These are phyloP conservation scores for Parascotia fuliginaria DNA, from an alignment of 2,888 invertebrate species.

Conservation along the genomic window DNA sequence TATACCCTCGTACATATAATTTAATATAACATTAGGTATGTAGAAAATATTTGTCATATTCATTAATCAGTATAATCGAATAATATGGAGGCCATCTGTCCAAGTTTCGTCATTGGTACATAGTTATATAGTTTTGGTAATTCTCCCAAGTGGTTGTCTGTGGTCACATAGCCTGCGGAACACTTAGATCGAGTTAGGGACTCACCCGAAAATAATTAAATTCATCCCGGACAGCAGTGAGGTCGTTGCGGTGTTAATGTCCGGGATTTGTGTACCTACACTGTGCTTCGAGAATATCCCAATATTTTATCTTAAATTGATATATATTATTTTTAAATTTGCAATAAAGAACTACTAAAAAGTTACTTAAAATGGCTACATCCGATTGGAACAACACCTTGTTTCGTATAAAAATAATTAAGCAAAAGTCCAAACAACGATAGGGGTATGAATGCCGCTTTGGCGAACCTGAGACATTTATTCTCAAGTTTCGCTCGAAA, in stretches of 20 bases:
- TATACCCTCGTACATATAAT: no score
- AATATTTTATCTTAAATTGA: not conserved
- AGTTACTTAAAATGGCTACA: no score
- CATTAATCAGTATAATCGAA: constrained; percentile 4
- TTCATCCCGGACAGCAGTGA: constrained; percentile 37
- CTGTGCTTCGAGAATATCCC: not conserved
- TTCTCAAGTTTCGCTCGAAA: no score
- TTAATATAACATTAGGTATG: no score
- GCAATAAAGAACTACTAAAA: not conserved
- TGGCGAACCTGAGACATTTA: no score
- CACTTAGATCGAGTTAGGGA: constrained; percentile 47
- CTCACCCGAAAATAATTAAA: constrained; percentile 55
- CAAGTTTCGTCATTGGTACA: constrained; percentile 10
- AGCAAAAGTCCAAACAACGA: no score
- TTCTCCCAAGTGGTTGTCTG: constrained; percentile 25
- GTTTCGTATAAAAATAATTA: no score
- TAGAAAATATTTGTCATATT: not conserved
- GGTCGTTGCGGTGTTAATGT: constrained; percentile 29
- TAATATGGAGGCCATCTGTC: constrained; percentile 14
- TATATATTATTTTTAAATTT: not conserved
- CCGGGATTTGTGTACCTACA: constrained; percentile 25
- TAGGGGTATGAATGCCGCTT: no score
- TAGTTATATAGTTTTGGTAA: constrained; percentile 8
- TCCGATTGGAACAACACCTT: no score
- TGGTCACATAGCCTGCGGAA: constrained; percentile 44